Conservation (phyloP, 2,888 invertebrate genomes). For the Laspeyria flexula region DNA sequence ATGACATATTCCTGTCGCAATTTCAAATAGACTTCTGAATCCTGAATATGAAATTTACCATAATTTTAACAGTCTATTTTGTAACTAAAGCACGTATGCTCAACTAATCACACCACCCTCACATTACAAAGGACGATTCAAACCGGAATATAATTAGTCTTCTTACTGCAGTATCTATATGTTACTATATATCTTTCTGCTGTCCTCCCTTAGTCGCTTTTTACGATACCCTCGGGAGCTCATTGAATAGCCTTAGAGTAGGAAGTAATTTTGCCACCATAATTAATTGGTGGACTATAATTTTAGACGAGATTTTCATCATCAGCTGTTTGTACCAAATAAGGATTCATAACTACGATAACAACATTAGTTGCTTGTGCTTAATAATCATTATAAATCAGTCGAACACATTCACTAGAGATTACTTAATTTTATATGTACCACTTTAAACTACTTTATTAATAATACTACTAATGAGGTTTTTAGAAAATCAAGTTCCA, state of each 20-base stretch:
- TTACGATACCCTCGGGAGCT: constrained; percentile 7
- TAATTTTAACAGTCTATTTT: too few species aligned
- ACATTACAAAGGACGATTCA: not conserved
- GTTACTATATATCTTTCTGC: constrained; percentile 8
- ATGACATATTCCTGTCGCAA: too few species aligned
- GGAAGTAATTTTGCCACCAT: constrained; percentile 1
- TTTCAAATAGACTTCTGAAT: too few species aligned
- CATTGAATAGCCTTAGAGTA: constrained; percentile 6
- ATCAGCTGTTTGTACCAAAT: not conserved
- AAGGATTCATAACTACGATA: not conserved
- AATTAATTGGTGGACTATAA: constrained; percentile 11
- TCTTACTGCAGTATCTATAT: not conserved
- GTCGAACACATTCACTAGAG: too few species aligned
- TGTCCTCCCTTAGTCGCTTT: constrained; percentile 9
- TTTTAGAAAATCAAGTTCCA: too few species aligned
- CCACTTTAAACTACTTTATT: too few species aligned
- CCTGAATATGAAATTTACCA: too few species aligned
- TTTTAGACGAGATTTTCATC: not conserved
- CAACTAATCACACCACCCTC: not conserved
- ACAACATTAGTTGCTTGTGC: too few species aligned
- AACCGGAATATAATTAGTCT: constrained; percentile 7
- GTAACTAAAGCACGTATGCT: not conserved
- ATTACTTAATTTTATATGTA: too few species aligned
- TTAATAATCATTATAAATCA: too few species aligned
- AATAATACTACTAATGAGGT: too few species aligned